Conservation (phyloP, 2,113 vertebrate species). For the Pipa parva region DNA sequence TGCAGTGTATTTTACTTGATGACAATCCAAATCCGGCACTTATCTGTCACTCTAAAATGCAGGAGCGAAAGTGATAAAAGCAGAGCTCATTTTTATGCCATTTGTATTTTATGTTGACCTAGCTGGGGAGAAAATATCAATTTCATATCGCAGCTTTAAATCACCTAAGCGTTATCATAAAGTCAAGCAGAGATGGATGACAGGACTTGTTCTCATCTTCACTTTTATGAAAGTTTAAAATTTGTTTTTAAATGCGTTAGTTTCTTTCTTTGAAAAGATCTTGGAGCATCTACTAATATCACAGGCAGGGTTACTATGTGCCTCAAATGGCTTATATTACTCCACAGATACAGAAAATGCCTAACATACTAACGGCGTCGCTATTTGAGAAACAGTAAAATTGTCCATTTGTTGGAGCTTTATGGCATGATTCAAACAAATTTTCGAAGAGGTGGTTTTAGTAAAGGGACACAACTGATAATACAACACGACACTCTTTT, state of each 20-base stretch:
- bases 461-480: background rate
- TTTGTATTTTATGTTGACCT: slow-evolving; percentile 43
- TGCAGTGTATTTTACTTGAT: slow-evolving; percentile 32
- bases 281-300: background rate
- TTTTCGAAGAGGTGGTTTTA: too few species aligned
- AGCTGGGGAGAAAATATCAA: slow-evolving; percentile 42
- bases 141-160: slow-evolving; percentile 37
- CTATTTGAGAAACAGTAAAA: slow-evolving; percentile 14
- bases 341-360: background rate
- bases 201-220: slow-evolving; percentile 26
- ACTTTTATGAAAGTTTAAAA: slow-evolving; percentile 38
- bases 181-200: slow-evolving; percentile 35
- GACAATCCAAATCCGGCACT: slow-evolving; percentile 21
- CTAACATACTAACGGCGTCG: background rate
- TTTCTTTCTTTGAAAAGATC: slow-evolving; percentile 19
- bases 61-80: slow-evolving; percentile 34
- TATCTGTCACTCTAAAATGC: slow-evolving; percentile 30
- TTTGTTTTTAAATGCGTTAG: slow-evolving; percentile 29
- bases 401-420: slow-evolving; percentile 1
- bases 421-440: slow-evolving; percentile 4
- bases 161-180: slow-evolving; percentile 41
- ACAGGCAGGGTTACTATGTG: slow-evolving; percentile 14
- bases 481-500: background rate
- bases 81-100: slow-evolving; percentile 39
- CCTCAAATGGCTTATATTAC: slow-evolving; percentile 21